Evolutionary conservation across 92 coral and sea anemone genomes (phyloP).

Genomic region (Anthopleura xanthogrammica): DNA sequence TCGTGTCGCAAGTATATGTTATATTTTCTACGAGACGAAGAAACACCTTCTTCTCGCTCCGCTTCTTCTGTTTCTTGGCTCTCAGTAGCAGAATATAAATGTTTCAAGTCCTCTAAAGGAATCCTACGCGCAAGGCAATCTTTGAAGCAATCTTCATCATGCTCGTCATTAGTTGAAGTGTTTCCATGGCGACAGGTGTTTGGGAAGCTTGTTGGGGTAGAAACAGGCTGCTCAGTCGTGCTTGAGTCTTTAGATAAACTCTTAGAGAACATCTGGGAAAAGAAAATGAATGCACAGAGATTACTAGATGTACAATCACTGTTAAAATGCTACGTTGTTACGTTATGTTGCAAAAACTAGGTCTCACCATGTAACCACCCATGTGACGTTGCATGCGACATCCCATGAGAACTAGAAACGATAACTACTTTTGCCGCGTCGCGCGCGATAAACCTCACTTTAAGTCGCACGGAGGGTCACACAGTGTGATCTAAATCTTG

Average conservation of each 20-base stretch:
- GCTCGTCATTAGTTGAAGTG: conserved; percentile 6
- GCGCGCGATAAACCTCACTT: no score
- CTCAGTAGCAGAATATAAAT: conserved; percentile 1
- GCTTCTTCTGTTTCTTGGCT: neutral
- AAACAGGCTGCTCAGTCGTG: neutral
- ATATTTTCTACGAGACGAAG: conserved; percentile 16
- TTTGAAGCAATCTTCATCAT: conserved; percentile 21
- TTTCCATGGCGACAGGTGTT: conserved; percentile 54
- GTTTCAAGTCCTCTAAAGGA: neutral
- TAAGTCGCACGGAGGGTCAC: no score
- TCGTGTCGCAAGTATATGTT: conserved; percentile 2
- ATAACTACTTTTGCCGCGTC: no score
- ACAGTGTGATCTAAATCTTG: no score
- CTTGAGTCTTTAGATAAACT: conserved; percentile 40
- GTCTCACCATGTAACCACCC: no score
- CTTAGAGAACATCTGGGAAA: conserved; percentile 22
- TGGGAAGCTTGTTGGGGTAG: conserved; percentile 57
- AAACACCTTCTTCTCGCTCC: neutral
- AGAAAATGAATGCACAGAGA: neutral
- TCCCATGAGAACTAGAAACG: no score
- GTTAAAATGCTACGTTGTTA: no score
- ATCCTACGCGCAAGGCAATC: conserved; percentile 29
- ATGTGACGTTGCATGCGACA: no score
- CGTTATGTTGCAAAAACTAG: no score
- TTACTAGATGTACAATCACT: no score